Evolutionary conservation across 1,140 invertebrate genomes (phyloP).

Genomic region (Dendrolimus punctatus): DNA sequence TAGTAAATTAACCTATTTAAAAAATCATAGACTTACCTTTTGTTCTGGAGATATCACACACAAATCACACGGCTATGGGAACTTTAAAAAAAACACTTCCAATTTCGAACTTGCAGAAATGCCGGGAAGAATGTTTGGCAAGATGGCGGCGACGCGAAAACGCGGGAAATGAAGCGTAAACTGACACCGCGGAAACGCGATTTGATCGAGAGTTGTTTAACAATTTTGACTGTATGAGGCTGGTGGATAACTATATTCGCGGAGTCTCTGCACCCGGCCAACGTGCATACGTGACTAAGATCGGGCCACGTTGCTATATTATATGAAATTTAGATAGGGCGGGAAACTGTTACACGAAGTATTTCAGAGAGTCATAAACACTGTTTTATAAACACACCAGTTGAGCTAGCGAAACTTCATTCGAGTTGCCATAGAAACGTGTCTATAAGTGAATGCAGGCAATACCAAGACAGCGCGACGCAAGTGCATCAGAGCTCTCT

Average conservation of each 20-base stretch:
- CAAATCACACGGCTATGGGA: too few species aligned
- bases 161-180: constrained; percentile 21
- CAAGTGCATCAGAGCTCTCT: too few species aligned
- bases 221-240: constrained; percentile 20
- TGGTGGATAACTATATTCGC: constrained; percentile 7
- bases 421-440: too few species aligned
- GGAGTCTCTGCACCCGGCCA: constrained; percentile 41
- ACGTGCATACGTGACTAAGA: constrained; percentile 56
- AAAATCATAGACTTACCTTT: too few species aligned
- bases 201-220: constrained; percentile 3
- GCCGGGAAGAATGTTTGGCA: constrained; percentile 1
- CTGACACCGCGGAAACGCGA: constrained; percentile 7
- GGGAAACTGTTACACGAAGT: constrained; percentile 34
- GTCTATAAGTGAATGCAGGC: too few species aligned
- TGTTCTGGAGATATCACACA: too few species aligned
- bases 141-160: constrained; percentile 19
- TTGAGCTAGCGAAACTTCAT: too few species aligned
- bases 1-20: too few species aligned
- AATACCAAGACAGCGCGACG: too few species aligned
- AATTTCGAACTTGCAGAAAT: too few species aligned
- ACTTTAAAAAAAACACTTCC: too few species aligned
- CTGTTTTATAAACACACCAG: too few species aligned
- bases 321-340: constrained; percentile 57
- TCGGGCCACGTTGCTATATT: constrained; percentile 37
- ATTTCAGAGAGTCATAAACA: constrained; percentile 46